phyloP scores from a whole-genome alignment of 1,140 invertebrate species.

The Platorchestia sp. region DNA sequence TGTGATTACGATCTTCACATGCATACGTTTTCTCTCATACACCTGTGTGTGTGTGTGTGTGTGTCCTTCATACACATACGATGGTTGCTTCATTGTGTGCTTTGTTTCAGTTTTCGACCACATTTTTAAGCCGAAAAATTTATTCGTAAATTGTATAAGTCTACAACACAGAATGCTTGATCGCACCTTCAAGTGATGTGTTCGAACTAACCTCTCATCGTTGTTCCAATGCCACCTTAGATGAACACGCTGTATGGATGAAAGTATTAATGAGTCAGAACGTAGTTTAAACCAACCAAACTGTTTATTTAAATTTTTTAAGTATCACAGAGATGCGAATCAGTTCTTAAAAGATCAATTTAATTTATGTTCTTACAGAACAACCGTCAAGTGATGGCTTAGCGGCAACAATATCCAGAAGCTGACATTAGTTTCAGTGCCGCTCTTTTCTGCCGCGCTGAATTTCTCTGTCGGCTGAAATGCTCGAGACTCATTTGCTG shows the following conservation, averaged over 20 bases:
- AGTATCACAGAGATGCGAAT: background rate
- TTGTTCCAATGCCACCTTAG: no score
- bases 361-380: background rate
- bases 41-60: no score
- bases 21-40: no score
- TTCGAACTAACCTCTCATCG: no score
- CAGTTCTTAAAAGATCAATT: background rate
- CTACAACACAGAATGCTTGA: no score
- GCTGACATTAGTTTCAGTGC: background rate
- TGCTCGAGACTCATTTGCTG: background rate
- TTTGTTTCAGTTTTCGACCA: no score
- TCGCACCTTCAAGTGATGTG: no score
- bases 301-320: background rate
- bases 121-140: no score
- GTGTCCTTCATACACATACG: no score
- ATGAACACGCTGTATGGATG: background rate
- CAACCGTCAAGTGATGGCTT: background rate
- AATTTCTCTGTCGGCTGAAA: background rate
- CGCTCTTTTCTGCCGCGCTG: background rate
- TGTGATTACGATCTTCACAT: no score
- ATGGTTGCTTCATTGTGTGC: no score
- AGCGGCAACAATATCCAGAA: background rate
- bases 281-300: background rate
- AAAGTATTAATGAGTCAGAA: background rate
- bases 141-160: no score